Conservation (phyloP, 2,797 vertebrate genomes). For the Siniperca undulata region DNA sequence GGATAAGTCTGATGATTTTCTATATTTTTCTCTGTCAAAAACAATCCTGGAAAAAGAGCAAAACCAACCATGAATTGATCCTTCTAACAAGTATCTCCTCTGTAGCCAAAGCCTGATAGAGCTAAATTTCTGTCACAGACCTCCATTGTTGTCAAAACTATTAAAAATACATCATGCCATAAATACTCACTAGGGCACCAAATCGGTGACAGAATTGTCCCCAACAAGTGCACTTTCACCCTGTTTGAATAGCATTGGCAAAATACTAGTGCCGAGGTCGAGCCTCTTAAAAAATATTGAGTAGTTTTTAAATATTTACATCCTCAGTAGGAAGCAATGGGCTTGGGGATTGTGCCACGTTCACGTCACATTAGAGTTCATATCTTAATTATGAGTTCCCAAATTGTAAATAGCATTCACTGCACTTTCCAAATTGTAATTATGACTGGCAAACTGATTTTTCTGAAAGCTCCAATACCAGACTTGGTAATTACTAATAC, state of each 20-base stretch:
- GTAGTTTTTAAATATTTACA: background rate
- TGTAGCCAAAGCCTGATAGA: background rate
- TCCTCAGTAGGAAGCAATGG: background rate
- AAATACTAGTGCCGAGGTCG: background rate
- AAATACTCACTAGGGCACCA: too few species aligned
- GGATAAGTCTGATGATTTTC: background rate
- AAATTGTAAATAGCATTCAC: background rate
- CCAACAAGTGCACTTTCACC: background rate
- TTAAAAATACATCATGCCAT: background rate
- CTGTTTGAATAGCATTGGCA: slow-evolving; percentile 5
- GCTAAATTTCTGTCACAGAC: too few species aligned
- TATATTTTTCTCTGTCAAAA: background rate
- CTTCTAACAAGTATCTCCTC: background rate
- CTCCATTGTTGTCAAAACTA: background rate
- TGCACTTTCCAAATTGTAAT: background rate
- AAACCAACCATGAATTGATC: background rate
- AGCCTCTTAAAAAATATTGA: too few species aligned
- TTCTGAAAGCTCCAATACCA: background rate
- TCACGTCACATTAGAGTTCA: background rate
- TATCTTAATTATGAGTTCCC: background rate
- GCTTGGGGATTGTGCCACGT: background rate
- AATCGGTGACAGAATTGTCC: too few species aligned
- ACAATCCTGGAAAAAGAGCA: too few species aligned
- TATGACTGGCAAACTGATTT: background rate
- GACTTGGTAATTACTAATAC: background rate